phyloP scores from a whole-genome alignment of 2,888 invertebrate genomes.

The Lymantria dispar region DNA sequence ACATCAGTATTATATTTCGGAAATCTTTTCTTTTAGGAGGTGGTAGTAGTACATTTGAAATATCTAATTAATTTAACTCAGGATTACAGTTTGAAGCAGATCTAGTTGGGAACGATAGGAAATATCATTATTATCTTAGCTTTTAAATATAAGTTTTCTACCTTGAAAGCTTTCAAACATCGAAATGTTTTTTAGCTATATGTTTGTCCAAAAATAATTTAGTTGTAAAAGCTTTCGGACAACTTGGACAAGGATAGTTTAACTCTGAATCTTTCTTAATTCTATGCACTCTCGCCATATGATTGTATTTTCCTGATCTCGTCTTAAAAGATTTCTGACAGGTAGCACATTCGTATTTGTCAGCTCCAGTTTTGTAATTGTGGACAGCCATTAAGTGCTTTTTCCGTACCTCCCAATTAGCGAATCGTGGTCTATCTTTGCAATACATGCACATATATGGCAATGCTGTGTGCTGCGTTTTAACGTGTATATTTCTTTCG shows the following conservation, averaged over 20 bases:
- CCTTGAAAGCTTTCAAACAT: slow-evolving; percentile 36
- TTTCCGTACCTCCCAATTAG: slow-evolving; percentile 70
- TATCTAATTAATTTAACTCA: not conserved
- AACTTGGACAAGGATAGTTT: slow-evolving; percentile 74
- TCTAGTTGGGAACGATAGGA: not conserved
- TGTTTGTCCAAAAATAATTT: slow-evolving; percentile 81
- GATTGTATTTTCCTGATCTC: slow-evolving; percentile 72
- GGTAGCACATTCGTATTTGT: slow-evolving; percentile 67
- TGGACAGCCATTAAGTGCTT: slow-evolving; percentile 72
- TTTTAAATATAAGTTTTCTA: not conserved
- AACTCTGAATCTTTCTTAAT: slow-evolving; percentile 69
- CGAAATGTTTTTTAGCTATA: slow-evolving; percentile 78
- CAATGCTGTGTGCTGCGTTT: slow-evolving; percentile 68
- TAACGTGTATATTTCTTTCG: slow-evolving; percentile 67
- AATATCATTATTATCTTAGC: not conserved
- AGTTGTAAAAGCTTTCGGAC: slow-evolving; percentile 77
- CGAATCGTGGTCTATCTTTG: slow-evolving; percentile 69
- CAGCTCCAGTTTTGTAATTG: slow-evolving; percentile 67
- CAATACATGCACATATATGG: slow-evolving; percentile 73
- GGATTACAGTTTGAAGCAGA: not conserved
- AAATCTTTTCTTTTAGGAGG: slow-evolving; percentile 16
- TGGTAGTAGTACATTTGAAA: no score
- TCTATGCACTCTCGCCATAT: slow-evolving; percentile 70
- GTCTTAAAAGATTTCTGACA: slow-evolving; percentile 73
- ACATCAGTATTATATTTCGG: slow-evolving; percentile 63